Percentiles rank a stretch among this genome's conserved stretches.
Conservation (phyloP, 2,888 invertebrate genomes). For the Oscheius sp. region DNA sequence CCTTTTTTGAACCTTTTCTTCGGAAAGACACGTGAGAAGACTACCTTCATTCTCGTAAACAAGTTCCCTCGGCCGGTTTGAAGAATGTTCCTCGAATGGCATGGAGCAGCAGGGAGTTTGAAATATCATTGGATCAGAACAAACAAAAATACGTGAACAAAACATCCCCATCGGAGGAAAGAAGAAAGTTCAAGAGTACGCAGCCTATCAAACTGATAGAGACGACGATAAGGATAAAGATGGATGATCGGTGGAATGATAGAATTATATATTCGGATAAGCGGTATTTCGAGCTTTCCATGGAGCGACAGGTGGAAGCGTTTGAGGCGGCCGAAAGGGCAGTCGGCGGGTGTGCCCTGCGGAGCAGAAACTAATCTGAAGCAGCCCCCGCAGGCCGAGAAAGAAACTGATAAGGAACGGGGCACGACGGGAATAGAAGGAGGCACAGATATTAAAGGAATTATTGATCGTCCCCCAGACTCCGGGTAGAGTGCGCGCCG, state of each 20-base stretch:
- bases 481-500: constrained; percentile 5
- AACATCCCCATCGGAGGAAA: neutral
- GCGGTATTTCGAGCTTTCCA: too few species aligned
- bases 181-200: too few species aligned
- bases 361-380: constrained; percentile 29
- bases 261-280: too few species aligned
- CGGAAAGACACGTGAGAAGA: neutral
- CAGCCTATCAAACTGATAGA: too few species aligned
- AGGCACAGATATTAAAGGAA: constrained; percentile 22
- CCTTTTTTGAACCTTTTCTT: neutral
- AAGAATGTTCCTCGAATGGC: neutral
- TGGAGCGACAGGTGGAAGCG: constrained; percentile 11
- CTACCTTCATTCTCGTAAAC: constrained; percentile 1
- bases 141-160: neutral
- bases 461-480: constrained; percentile 14
- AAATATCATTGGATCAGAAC: neutral
- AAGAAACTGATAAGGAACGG: constrained; percentile 17
- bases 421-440: constrained; percentile 26
- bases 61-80: constrained; percentile 19
- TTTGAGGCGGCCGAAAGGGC: constrained; percentile 18
- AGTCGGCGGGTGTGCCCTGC: constrained; percentile 17
- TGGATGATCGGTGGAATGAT: too few species aligned
- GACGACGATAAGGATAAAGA: too few species aligned
- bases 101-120: neutral
- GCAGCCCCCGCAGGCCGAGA: constrained; percentile 22